Conservation (phyloP, 2,113 vertebrate genomes). For the Leptobrachium leishanense region DNA sequence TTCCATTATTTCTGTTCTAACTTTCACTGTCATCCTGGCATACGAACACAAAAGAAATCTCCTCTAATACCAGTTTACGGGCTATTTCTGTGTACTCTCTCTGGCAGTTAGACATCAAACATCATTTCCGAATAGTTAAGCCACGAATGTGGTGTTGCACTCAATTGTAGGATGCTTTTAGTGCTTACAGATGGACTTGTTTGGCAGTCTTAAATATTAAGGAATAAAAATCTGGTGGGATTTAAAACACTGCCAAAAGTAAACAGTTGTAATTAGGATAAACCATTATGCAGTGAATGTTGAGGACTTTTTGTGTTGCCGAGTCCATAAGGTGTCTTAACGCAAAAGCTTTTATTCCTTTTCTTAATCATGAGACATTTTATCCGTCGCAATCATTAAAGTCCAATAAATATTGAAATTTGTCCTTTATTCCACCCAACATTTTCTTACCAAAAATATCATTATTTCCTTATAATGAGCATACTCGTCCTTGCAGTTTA, state of each 20-base stretch:
- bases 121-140: constrained; percentile 51
- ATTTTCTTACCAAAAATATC: not conserved
- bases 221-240: constrained; percentile 66
- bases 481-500: no score
- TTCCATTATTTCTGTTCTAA: constrained; percentile 51
- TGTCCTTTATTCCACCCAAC: not conserved
- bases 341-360: constrained; percentile 42
- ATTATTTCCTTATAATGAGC: no score
- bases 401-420: not conserved
- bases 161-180: constrained; percentile 57
- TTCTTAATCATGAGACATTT: constrained; percentile 17
- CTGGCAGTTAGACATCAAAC: constrained; percentile 48
- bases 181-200: constrained; percentile 73
- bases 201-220: constrained; percentile 66
- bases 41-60: not conserved
- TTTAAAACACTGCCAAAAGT: constrained; percentile 61
- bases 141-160: constrained; percentile 56
- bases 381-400: constrained; percentile 3
- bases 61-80: not conserved
- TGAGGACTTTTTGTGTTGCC: constrained; percentile 50
- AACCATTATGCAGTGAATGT: constrained; percentile 47
- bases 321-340: constrained; percentile 26
- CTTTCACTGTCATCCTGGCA: constrained; percentile 44
- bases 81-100: constrained; percentile 9
- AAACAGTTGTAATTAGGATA: constrained; percentile 60